Percentiles rank a stretch among this genome's conserved stretches.
Conservation (phyloP, 2,797 vertebrate species). For the Neosilurus mollespiculum region DNA sequence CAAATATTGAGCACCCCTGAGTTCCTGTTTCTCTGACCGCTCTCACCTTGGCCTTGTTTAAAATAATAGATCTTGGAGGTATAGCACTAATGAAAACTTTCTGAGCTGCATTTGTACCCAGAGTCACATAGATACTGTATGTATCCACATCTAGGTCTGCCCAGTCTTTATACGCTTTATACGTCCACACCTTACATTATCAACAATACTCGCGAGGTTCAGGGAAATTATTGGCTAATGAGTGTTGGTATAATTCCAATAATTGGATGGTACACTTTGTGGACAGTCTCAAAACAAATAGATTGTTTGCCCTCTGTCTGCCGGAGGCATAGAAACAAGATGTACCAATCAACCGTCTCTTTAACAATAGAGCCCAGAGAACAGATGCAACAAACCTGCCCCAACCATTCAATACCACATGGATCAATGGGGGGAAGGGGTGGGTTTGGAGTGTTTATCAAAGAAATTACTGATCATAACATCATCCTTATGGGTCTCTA, state of each 20-base stretch:
- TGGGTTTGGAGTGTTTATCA: constrained; percentile 67
- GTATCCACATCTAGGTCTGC: background rate
- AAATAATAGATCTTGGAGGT: constrained; percentile 5
- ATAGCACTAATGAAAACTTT: constrained; percentile 27
- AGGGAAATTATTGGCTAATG: background rate
- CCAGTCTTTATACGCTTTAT: background rate
- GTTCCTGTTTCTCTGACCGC: constrained; percentile 36
- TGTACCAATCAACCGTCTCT: constrained; percentile 45
- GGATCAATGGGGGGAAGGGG: background rate
- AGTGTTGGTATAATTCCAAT: constrained; percentile 14
- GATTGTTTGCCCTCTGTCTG: background rate
- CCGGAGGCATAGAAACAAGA: constrained; percentile 23
- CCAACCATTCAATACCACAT: constrained; percentile 40
- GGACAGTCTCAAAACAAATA: constrained; percentile 18
- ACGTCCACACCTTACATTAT: background rate
- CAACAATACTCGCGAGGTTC: background rate
- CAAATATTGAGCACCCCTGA: constrained; percentile 22
- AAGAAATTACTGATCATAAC: constrained; percentile 74
- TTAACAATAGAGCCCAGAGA: constrained; percentile 31
- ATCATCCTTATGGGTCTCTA: constrained; percentile 75
- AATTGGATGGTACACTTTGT: background rate
- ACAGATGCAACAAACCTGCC: constrained; percentile 34
- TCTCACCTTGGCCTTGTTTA: constrained; percentile 50
- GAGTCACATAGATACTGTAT: background rate
- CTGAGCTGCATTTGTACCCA: background rate